Conservation (phyloP, 2,888 invertebrate species). For the Idaea dimidiata region DNA sequence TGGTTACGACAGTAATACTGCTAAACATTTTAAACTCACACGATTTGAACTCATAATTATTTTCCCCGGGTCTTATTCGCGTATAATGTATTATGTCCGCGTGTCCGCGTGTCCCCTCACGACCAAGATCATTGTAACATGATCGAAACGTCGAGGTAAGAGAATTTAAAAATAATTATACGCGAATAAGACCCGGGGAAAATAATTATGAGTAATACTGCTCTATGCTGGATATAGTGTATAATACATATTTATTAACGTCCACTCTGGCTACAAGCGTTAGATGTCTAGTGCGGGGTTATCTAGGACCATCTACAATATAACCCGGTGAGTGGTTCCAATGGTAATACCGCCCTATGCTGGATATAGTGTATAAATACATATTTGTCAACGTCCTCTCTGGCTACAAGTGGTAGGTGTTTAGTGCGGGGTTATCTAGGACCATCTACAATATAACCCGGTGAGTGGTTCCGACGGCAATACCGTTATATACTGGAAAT, state of each 20-base stretch:
- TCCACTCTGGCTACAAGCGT: background rate
- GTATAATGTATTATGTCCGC: no score
- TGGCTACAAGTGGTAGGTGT: background rate
- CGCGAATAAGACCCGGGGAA: no score
- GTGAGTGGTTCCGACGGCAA: constrained; percentile 3
- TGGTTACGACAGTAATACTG: constrained; percentile 4
- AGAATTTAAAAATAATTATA: no score
- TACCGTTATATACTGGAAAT: background rate
- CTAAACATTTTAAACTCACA: no score
- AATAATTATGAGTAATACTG: no score
- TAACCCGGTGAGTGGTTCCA: background rate
- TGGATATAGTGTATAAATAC: background rate
- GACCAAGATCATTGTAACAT: no score
- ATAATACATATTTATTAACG: background rate
- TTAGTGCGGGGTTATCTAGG: background rate
- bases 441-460: background rate
- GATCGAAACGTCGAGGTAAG: no score
- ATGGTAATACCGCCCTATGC: background rate
- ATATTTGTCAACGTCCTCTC: background rate
- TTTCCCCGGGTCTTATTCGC: no score
- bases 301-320: constrained; percentile 1
- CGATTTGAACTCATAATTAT: no score
- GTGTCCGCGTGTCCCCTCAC: no score
- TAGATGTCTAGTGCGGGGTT: background rate
- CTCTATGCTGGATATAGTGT: background rate